phyloP scores from a whole-genome alignment of 2,797 vertebrate species.

The Melanotaenia trifasciata region DNA sequence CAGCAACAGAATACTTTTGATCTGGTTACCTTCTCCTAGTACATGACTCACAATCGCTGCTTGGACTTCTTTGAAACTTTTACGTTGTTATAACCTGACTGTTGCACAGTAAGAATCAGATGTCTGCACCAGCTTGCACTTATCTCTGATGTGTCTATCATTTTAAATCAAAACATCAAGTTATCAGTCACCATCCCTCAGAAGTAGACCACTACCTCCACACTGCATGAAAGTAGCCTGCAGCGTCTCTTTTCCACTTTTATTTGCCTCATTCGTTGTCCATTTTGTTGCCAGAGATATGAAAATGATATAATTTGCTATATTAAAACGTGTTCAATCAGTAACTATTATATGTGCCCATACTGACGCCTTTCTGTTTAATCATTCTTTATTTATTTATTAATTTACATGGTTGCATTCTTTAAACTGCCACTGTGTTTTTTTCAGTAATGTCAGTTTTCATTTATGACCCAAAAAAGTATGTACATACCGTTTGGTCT shows the following conservation, averaged over 20 bases:
- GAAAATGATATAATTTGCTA: not conserved
- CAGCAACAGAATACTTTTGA: conserved; percentile 24
- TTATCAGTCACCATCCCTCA: conserved; percentile 52
- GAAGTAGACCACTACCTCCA: conserved; percentile 42
- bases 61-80: conserved; percentile 17
- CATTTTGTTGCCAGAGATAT: conserved; percentile 1
- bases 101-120: conserved; percentile 34
- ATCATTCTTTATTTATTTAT: conserved; percentile 6
- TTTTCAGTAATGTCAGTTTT: conserved; percentile 11
- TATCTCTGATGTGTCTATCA: conserved; percentile 59
- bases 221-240: conserved; percentile 33
- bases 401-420: conserved; percentile 1
- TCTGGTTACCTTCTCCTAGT: not conserved
- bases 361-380: not conserved
- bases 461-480: conserved; percentile 5
- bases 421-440: conserved; percentile 16
- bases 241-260: conserved; percentile 22
- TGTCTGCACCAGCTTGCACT: conserved; percentile 32
- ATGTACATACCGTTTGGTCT: conserved; percentile 50
- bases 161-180: conserved; percentile 50
- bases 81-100: conserved; percentile 28
- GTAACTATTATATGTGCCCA: not conserved
- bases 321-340: conserved; percentile 1
- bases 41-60: conserved; percentile 16
- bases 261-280: conserved; percentile 22